Conservation (phyloP, 2,113 vertebrate species). For the Castor canadensis region DNA sequence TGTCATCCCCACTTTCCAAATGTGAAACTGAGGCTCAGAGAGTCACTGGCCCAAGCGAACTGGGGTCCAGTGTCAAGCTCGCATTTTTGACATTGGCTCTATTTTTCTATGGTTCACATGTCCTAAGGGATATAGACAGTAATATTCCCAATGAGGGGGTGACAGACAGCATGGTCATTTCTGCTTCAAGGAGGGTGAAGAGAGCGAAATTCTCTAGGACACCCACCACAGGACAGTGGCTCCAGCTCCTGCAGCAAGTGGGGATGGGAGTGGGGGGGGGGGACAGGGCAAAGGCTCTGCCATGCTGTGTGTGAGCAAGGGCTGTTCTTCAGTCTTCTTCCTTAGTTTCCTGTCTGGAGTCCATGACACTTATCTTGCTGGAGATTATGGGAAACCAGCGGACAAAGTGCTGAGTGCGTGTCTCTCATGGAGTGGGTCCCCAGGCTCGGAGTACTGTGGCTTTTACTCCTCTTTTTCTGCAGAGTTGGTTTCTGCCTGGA, state of each 20-base stretch:
- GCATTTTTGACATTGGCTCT: background rate
- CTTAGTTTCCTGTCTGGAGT: background rate
- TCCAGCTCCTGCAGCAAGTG: background rate
- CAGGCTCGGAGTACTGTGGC: background rate
- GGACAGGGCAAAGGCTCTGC: background rate
- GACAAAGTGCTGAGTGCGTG: background rate
- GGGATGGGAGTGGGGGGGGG: no score
- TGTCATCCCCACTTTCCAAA: background rate
- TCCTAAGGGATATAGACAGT: background rate
- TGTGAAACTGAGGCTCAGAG: background rate
- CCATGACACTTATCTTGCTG: background rate
- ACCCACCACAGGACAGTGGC: background rate
- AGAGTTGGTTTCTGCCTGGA: constrained; percentile 24
- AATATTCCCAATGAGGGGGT: background rate
- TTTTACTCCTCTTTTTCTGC: background rate
- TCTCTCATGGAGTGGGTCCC: background rate
- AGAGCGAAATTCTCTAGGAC: background rate
- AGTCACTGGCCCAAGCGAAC: background rate
- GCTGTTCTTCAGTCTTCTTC: background rate
- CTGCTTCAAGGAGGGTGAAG: background rate
- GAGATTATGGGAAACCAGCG: background rate
- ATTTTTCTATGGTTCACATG: background rate
- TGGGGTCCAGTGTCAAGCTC: background rate
- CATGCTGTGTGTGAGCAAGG: background rate
- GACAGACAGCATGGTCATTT: background rate